A percentile compares a stretch with the other conserved stretches of the same genome.
Conservation (phyloP, 2,113 vertebrate species). For the Xiphophorus maculatus region DNA sequence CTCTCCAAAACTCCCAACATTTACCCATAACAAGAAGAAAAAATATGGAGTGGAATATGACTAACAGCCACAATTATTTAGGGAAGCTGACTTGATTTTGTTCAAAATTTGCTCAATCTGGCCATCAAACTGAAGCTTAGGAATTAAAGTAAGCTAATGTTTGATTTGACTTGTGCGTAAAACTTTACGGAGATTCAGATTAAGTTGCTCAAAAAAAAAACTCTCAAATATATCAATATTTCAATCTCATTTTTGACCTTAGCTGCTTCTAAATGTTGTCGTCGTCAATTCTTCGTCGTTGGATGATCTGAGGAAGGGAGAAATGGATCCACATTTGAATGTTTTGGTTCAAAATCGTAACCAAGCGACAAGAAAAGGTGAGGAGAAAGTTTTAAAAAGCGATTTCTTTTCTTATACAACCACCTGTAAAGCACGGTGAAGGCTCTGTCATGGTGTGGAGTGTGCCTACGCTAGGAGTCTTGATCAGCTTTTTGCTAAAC, state of each 20-base stretch:
- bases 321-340: not conserved
- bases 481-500: too few relatives aligned
- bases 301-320: not conserved
- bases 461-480: too few relatives aligned
- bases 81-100: not conserved
- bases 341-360: not conserved
- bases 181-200: not conserved
- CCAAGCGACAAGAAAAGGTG: not conserved
- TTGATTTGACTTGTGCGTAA: not conserved
- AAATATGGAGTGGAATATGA: not conserved
- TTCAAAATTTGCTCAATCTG: not conserved
- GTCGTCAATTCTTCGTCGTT: slow-evolving; percentile 10
- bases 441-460: not conserved
- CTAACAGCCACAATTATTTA: not conserved
- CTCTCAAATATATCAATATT: not conserved
- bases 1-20: slow-evolving; percentile 16
- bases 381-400: not conserved
- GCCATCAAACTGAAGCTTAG: not conserved
- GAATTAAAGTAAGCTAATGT: not conserved
- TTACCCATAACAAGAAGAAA: slow-evolving; percentile 5
- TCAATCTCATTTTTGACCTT: not conserved
- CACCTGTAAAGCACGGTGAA: not conserved
- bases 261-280: not conserved
- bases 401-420: not conserved
- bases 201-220: not conserved